Conservation (phyloP, 2,888 invertebrate genomes). For the Margaritifera margaritifera region DNA sequence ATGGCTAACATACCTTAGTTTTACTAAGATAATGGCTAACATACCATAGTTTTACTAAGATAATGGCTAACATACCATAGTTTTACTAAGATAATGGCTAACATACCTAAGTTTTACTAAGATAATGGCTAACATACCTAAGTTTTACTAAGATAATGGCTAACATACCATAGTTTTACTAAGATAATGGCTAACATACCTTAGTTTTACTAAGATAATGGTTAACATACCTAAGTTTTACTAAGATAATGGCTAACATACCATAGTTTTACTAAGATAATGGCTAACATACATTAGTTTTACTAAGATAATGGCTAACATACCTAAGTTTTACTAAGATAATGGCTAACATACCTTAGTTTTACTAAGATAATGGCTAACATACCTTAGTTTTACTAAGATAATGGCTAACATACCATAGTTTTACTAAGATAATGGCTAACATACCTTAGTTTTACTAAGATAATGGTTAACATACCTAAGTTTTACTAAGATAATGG, state of each 20-base stretch:
- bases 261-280: constrained; percentile 81
- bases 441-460: constrained; percentile 82
- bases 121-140: too few relatives aligned
- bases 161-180: constrained; percentile 79
- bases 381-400: constrained; percentile 79
- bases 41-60: constrained; percentile 86
- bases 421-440: constrained; percentile 73
- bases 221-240: constrained; percentile 79
- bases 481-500: too few relatives aligned
- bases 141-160: constrained; percentile 1
- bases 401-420: constrained; percentile 76
- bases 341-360: constrained; percentile 78
- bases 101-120: too few relatives aligned
- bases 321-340: neutral
- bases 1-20: constrained; percentile 78
- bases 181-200: constrained; percentile 67
- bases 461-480: too few relatives aligned
- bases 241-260: constrained; percentile 51
- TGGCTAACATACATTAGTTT: too few relatives aligned
- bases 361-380: constrained; percentile 62
- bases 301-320: too few relatives aligned
- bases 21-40: constrained; percentile 63
- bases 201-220: constrained; percentile 77
- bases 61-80: too few relatives aligned
- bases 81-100: too few relatives aligned